phyloP scores from a whole-genome alignment of 2,888 invertebrate species.

The Drosophila rubida region DNA sequence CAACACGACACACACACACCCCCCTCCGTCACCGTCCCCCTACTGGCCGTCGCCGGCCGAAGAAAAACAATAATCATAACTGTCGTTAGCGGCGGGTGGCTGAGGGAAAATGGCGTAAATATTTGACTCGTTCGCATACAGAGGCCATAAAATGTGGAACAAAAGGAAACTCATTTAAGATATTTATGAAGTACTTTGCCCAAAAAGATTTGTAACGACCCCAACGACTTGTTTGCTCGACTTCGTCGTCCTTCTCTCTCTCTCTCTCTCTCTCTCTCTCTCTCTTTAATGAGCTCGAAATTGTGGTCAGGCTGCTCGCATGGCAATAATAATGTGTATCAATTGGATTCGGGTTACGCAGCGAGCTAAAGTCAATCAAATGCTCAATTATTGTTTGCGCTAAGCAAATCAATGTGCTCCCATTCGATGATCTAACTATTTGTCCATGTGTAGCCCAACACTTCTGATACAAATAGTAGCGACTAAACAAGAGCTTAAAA shows the following conservation, averaged over 20 bases:
- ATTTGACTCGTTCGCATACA: constrained; percentile 31
- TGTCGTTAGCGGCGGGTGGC: constrained; percentile 48
- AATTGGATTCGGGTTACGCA: constrained; percentile 12
- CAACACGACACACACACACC: constrained; percentile 5
- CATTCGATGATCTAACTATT: not conserved
- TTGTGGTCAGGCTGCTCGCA: constrained; percentile 23
- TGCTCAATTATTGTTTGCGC: constrained; percentile 6
- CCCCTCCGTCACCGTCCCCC: too few relatives aligned
- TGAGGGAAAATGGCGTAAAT: constrained; percentile 56
- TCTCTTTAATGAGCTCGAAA: constrained; percentile 57
- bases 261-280: too few relatives aligned
- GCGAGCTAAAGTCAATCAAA: constrained; percentile 5
- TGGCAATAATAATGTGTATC: constrained; percentile 21
- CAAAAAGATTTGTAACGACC: constrained; percentile 63
- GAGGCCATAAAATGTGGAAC: constrained; percentile 66
- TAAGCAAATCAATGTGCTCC: not conserved
- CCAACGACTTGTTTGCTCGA: constrained; percentile 36
- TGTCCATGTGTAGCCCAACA: too few relatives aligned
- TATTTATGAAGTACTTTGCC: constrained; percentile 76
- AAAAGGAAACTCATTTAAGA: constrained; percentile 74
- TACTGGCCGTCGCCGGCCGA: not conserved
- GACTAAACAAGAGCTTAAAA: too few relatives aligned
- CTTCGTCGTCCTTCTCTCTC: too few relatives aligned
- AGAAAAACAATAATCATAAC: constrained; percentile 73
- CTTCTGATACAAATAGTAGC: too few relatives aligned